Percentiles rank a stretch among this genome's conserved stretches.
Conservation (phyloP, 1,140 invertebrate genomes). For the Mactra quadrangularis region DNA sequence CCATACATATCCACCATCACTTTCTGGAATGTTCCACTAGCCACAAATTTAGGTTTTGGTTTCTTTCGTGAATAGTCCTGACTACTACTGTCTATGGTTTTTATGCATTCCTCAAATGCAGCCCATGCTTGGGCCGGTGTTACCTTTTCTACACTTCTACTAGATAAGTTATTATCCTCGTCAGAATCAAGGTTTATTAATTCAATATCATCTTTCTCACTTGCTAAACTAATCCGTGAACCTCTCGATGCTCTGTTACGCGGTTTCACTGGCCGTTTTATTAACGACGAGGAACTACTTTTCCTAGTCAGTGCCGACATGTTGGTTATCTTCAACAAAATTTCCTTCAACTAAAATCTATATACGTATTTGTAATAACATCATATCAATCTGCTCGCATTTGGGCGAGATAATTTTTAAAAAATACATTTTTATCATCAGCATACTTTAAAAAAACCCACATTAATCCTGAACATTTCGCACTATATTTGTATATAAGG, state of each 20-base stretch:
- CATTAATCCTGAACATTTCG: no score
- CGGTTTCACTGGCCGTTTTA: slow-evolving; percentile 5
- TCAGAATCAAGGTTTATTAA: slow-evolving; percentile 39
- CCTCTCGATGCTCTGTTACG: background rate
- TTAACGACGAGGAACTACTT: background rate
- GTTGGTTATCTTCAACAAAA: slow-evolving; percentile 24
- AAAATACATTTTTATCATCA: slow-evolving; percentile 7
- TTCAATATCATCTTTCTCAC: slow-evolving; percentile 49
- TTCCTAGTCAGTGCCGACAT: background rate
- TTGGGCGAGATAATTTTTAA: background rate
- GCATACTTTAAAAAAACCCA: background rate
- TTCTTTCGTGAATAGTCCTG: slow-evolving; percentile 50
- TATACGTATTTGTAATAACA: no score
- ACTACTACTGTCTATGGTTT: slow-evolving; percentile 62
- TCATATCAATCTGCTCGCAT: slow-evolving; percentile 6
- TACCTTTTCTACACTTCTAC: background rate
- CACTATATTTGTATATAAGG: slow-evolving; percentile 16
- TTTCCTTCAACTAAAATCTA: no score
- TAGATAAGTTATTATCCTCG: slow-evolving; percentile 18
- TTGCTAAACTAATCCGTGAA: slow-evolving; percentile 19
- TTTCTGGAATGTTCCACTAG: slow-evolving; percentile 69
- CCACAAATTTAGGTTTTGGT: slow-evolving; percentile 62
- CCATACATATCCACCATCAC: slow-evolving; percentile 72
- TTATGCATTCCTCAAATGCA: slow-evolving; percentile 67
- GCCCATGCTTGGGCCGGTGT: slow-evolving; percentile 60